Evolutionary conservation across 2,113 vertebrate genomes (phyloP).

Genomic region (Poeciliopsis turrubarensis): DNA sequence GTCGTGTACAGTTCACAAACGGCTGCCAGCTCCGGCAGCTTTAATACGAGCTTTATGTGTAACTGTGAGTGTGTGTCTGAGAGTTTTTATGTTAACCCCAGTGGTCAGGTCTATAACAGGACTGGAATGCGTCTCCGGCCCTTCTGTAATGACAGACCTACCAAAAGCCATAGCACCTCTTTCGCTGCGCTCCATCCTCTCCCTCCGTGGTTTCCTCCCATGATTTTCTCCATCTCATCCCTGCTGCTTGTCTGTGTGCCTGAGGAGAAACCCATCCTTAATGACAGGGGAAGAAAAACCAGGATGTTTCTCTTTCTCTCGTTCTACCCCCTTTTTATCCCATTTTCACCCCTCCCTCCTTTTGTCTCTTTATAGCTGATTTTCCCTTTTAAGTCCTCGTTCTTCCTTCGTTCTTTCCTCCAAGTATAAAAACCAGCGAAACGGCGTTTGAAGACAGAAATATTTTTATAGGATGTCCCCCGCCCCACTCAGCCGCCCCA

Average conservation of each 20-base stretch:
- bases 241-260: conserved; percentile 43
- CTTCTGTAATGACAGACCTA: conserved; percentile 82
- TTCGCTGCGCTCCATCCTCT: conserved; percentile 52
- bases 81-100: conserved; percentile 67
- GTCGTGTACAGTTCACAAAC: conserved; percentile 65
- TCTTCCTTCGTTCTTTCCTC: conserved; percentile 23
- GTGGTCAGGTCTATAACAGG: conserved; percentile 80
- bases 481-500: conserved; percentile 17
- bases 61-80: conserved; percentile 24
- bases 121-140: conserved; percentile 76
- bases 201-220: conserved; percentile 44
- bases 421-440: conserved; percentile 68
- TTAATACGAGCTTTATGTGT: conserved; percentile 7
- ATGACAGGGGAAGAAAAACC: conserved; percentile 68
- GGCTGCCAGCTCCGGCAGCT: conserved; percentile 40
- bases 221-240: conserved; percentile 47
- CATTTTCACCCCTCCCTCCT: conserved; percentile 33
- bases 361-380: conserved; percentile 53
- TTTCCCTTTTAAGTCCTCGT: conserved; percentile 52
- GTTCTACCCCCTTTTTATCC: conserved; percentile 43
- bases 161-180: conserved; percentile 80
- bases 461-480: conserved; percentile 65
- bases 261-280: conserved; percentile 55
- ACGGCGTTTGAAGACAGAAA: conserved; percentile 72
- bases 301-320: conserved; percentile 68